Conservation (phyloP, 2,797 vertebrate genomes). For the Eulemur coronatus region DNA sequence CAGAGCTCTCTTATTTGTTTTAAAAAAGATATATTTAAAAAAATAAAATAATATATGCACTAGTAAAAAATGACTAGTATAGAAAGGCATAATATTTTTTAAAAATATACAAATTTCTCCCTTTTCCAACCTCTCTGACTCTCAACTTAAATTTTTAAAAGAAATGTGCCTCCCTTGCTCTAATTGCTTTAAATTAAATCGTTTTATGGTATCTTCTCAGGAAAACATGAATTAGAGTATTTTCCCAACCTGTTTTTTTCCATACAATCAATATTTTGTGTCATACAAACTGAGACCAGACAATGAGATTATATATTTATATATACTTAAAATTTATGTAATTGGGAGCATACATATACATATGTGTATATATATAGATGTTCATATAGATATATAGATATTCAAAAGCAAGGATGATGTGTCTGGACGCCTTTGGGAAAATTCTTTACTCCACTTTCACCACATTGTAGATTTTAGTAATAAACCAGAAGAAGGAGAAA, state of each 20-base stretch:
- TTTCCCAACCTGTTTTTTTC: conserved; percentile 54
- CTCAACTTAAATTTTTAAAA: conserved; percentile 46
- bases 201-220: conserved; percentile 32
- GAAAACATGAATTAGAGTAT: conserved; percentile 46
- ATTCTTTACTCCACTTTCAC: conserved; percentile 86
- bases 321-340: neutral
- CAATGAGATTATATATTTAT: conserved; percentile 57
- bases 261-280: conserved; percentile 52
- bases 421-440: conserved; percentile 61
- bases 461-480: conserved; percentile 85
- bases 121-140: neutral
- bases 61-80: neutral
- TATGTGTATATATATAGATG: conserved; percentile 19
- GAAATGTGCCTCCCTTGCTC: conserved; percentile 42
- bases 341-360: neutral
- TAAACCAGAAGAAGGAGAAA: conserved; percentile 86
- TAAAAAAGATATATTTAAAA: neutral
- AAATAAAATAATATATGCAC: neutral
- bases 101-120: neutral
- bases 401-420: conserved; percentile 67
- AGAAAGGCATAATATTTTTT: neutral
- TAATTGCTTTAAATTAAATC: conserved; percentile 64
- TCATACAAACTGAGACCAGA: conserved; percentile 48
- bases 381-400: conserved; percentile 56
- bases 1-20: neutral